phyloP scores from a whole-genome alignment of 2,888 invertebrate species.

The Myopa testacea region DNA sequence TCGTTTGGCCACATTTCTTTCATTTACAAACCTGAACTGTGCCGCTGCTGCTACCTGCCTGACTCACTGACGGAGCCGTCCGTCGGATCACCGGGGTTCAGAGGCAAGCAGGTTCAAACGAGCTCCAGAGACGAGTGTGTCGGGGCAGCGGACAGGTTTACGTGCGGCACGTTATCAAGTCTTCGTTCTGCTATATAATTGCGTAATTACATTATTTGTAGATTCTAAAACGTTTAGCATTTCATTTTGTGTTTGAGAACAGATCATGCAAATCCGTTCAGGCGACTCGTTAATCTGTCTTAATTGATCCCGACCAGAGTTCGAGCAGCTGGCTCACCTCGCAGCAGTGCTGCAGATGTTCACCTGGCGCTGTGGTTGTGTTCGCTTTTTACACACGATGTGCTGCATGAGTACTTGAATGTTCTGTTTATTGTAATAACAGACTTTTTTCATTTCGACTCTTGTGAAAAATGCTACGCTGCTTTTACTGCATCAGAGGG shows the following conservation, averaged over 20 bases:
- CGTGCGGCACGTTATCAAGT: constrained; percentile 28
- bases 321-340: neutral
- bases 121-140: neutral
- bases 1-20: neutral
- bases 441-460: too few species aligned
- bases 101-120: neutral
- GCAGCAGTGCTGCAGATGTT: neutral
- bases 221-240: constrained; percentile 29
- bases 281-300: neutral
- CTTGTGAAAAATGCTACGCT: too few species aligned
- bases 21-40: neutral
- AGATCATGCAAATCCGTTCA: constrained; percentile 26
- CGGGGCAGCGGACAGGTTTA: neutral
- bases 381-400: neutral
- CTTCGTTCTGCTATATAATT: neutral
- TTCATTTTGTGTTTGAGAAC: neutral
- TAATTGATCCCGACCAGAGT: constrained; percentile 13
- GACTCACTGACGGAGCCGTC: neutral
- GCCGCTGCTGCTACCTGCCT: neutral
- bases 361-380: neutral
- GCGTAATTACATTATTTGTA: constrained; percentile 30
- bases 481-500: too few species aligned
- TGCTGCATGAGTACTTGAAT: neutral
- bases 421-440: neutral
- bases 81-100: neutral